Evolutionary conservation across 1,140 invertebrate species (phyloP), one percentile per base, ranked within the genome.

Genomic region (Euglossa dilemma): DNA sequence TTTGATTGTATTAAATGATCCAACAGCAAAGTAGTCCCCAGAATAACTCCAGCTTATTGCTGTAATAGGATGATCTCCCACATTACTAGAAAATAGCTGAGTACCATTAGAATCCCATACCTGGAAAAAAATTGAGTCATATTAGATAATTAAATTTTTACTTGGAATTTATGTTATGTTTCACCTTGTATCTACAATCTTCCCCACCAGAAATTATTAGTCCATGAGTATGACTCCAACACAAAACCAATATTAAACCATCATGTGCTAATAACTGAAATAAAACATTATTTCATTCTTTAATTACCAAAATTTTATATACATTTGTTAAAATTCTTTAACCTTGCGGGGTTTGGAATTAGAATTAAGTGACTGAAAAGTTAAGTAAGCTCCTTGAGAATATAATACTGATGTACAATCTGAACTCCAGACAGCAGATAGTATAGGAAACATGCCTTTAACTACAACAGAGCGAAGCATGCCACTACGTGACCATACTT

Each of bases 241-340:
- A 97, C 3, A 98, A 95, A 74, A 97, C 96, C 28, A 99, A 94
- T 85, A 99, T 97, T 4, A 99, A 91, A 12, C 98, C 98, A 87
- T 99, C 98, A 93, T 99, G 99, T 36, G 98, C 99, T 93, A 98
- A 98, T 98, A 99, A 99, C 98, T 99, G 92, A 45, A 95, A 95
- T 63, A 56, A 66, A 85, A 56, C 12, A 52, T 72, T 56, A 50
- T 25, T 23, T 36, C 4, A 16, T 56, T 66, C 20, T 14, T 25
- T 66, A 23, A 20, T 18, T 59, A n/a, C 36, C 6, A 5, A 63
- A 61, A 66, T 63, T 67, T 23, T n/a, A 52, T 11, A 67, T 59
- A 56, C 18, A 50, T 75, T 25, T 56, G 67, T n/a, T 73, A 80
- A 83, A 63, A 59, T 78, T 76, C 18, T 73, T 83, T 57, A 54